A percentile compares a stretch with the other conserved stretches of the same genome.
phyloP scores from a whole-genome alignment of 2,797 vertebrate genomes.

The Sparus aurata region DNA sequence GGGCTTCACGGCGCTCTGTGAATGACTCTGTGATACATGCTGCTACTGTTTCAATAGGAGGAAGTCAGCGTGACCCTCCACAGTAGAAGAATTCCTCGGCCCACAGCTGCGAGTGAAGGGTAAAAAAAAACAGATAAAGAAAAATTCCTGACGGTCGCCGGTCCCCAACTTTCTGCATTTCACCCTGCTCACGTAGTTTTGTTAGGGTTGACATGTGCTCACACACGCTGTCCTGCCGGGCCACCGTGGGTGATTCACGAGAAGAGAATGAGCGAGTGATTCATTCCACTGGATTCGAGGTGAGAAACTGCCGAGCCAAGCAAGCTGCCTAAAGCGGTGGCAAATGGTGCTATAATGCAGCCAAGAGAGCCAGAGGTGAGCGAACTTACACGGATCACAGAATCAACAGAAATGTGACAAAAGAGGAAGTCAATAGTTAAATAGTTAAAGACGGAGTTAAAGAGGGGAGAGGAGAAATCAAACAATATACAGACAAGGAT shows the following conservation, averaged over 20 bases:
- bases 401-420: neutral
- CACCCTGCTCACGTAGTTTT: slow-evolving; percentile 5
- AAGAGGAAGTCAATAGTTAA: neutral
- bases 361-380: neutral
- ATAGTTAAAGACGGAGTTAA: neutral
- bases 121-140: neutral
- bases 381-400: neutral
- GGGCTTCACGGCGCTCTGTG: slow-evolving; percentile 30
- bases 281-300: neutral
- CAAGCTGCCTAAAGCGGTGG: neutral
- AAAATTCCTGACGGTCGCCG: neutral
- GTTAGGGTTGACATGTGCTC: neutral
- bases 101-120: slow-evolving; percentile 25
- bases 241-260: slow-evolving; percentile 8
- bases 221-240: neutral
- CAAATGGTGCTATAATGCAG: neutral
- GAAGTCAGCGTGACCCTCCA: slow-evolving; percentile 74
- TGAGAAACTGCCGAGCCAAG: slow-evolving; percentile 3
- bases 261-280: slow-evolving; percentile 10
- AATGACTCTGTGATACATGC: slow-evolving; percentile 43
- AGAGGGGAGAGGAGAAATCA: neutral
- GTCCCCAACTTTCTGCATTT: neutral
- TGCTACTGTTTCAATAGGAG: slow-evolving; percentile 87
- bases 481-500: neutral
- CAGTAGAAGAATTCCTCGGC: slow-evolving; percentile 60